Conservation (phyloP, 2,797 vertebrate genomes). For the Echiichthys vipera region DNA sequence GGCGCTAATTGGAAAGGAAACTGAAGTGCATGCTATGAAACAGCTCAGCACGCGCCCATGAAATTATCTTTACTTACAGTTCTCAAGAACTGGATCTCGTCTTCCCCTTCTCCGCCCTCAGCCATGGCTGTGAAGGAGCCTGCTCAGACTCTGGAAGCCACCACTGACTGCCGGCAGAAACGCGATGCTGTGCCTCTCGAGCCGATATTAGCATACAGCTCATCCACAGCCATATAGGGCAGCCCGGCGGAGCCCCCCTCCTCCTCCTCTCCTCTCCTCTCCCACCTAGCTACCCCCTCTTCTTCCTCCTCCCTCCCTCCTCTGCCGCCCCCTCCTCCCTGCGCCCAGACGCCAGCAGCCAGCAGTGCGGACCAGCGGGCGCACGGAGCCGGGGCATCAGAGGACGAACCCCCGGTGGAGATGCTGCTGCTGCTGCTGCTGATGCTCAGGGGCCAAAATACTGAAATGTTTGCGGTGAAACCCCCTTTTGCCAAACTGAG, state of each 20-base stretch:
- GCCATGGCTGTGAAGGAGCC: constrained; percentile 95
- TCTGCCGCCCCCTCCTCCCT: constrained; percentile 34
- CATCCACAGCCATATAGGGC: constrained; percentile 96
- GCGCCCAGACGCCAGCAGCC: constrained; percentile 36
- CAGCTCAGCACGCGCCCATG: constrained; percentile 2
- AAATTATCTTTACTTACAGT: constrained; percentile 91
- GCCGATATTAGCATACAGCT: constrained; percentile 93
- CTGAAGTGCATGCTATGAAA: constrained; percentile 1
- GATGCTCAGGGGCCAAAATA: neutral
- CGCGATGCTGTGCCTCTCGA: constrained; percentile 84
- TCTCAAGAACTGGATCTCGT: constrained; percentile 98
- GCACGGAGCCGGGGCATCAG: constrained; percentile 30
- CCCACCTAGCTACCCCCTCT: constrained; percentile 33
- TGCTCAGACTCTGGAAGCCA: constrained; percentile 89
- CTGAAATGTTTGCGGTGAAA: neutral
- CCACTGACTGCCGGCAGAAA: constrained; percentile 85
- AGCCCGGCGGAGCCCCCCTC: constrained; percentile 73
- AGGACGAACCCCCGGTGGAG: constrained; percentile 22
- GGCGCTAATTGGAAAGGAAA: constrained; percentile 46
- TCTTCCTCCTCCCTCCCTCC: constrained; percentile 4
- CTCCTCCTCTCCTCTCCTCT: constrained; percentile 22
- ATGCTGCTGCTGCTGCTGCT: neutral
- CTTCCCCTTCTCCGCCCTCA: constrained; percentile 96
- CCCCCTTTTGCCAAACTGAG: neutral
- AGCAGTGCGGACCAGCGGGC: constrained; percentile 60